These are phyloP conservation scores for Tetramorium alpestre DNA, from an alignment of 1,140 invertebrate species.

Conservation along the genomic window DNA sequence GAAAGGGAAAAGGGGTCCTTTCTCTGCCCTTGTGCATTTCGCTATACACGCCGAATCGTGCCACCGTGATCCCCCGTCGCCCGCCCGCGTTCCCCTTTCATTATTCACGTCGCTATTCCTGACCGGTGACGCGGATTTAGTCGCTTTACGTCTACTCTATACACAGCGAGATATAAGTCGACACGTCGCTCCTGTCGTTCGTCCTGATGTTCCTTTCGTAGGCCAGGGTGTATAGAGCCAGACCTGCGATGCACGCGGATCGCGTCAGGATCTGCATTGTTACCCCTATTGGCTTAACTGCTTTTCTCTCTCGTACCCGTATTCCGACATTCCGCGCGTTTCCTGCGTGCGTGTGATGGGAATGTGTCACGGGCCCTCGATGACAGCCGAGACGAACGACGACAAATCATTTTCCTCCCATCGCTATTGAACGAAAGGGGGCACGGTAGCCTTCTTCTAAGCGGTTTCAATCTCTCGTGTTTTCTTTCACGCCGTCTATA, in stretches of 20 bases:
- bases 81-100: constrained; percentile 32
- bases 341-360: neutral
- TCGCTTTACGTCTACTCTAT: constrained; percentile 78
- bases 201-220: constrained; percentile 68
- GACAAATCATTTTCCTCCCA: constrained; percentile 16
- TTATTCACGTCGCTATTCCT: constrained; percentile 68
- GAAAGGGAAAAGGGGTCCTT: constrained; percentile 66
- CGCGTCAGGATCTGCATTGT: constrained; percentile 68
- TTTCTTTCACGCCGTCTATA: neutral
- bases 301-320: constrained; percentile 27
- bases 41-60: constrained; percentile 52
- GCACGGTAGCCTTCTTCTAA: neutral
- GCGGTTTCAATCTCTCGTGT: constrained; percentile 25
- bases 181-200: constrained; percentile 59
- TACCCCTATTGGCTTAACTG: constrained; percentile 68
- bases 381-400: constrained; percentile 56
- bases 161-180: constrained; percentile 76
- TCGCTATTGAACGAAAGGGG: neutral
- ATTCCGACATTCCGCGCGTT: constrained; percentile 22
- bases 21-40: constrained; percentile 55
- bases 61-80: neutral
- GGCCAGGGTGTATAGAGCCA: constrained; percentile 4
- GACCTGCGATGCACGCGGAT: constrained; percentile 47
- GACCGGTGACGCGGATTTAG: constrained; percentile 80
- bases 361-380: constrained; percentile 33